Percentiles rank a stretch among this genome's conserved stretches.
These are phyloP conservation scores for Nipponacmea schrenckii DNA, from an alignment of 2,888 invertebrate genomes.

Conservation along the genomic window DNA sequence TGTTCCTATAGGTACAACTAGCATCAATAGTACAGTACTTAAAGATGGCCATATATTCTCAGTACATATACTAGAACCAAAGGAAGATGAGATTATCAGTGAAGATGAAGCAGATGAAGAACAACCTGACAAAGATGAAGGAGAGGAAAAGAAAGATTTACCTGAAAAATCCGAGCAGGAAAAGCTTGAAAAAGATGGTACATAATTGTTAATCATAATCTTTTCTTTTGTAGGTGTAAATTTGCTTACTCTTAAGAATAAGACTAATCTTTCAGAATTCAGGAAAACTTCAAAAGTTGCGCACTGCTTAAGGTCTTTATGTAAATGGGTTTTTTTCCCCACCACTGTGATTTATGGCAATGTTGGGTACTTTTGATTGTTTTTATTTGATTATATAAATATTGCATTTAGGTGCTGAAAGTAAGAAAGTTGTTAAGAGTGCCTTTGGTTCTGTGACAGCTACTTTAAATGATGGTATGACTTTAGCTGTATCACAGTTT, in stretches of 20 bases:
- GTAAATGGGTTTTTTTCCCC: too few relatives aligned
- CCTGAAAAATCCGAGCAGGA: slow-evolving; percentile 33
- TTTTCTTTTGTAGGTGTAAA: too few relatives aligned
- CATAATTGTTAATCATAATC: slow-evolving; percentile 32
- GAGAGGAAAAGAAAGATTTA: slow-evolving; percentile 15
- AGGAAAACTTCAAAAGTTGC: too few relatives aligned
- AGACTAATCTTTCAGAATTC: too few relatives aligned
- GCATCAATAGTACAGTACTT: slow-evolving; percentile 57
- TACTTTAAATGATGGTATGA: slow-evolving; percentile 61
- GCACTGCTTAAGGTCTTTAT: too few relatives aligned
- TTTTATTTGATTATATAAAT: too few relatives aligned
- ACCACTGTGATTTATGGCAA: too few relatives aligned
- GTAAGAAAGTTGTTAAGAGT: slow-evolving; percentile 42
- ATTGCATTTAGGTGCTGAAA: too few relatives aligned
- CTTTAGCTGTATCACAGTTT: slow-evolving; percentile 61
- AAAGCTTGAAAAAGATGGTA: slow-evolving; percentile 50
- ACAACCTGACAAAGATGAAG: slow-evolving; percentile 29
- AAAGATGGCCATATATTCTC: slow-evolving; percentile 66
- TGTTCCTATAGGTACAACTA: slow-evolving; percentile 47
- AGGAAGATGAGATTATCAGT: slow-evolving; percentile 41
- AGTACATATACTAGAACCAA: slow-evolving; percentile 65
- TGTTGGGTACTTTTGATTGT: too few relatives aligned
- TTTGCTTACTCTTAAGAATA: too few relatives aligned
- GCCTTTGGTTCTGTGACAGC: slow-evolving; percentile 64
- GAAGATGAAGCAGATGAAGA: slow-evolving; percentile 32